A percentile compares a stretch with the other conserved stretches of the same genome.
These are phyloP conservation scores for Zygogramma bicolorata DNA, from an alignment of 2,888 invertebrate species.

Conservation along the genomic window DNA sequence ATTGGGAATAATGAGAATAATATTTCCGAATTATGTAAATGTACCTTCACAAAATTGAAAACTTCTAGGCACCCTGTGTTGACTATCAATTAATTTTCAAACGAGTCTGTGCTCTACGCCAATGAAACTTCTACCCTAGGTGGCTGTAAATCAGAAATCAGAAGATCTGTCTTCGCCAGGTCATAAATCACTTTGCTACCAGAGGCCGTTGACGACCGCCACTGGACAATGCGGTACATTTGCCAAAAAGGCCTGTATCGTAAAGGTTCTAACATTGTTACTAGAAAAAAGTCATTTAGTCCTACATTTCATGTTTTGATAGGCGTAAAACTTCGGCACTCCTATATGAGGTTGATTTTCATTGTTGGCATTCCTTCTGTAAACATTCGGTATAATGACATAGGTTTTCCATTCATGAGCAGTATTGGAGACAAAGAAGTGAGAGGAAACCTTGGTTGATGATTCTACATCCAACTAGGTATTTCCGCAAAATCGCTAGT, in stretches of 20 bases:
- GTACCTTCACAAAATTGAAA: too few species aligned
- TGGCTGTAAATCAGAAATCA: slow-evolving; percentile 59
- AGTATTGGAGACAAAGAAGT: too few species aligned
- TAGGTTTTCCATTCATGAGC: neutral
- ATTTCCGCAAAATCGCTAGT: too few species aligned
- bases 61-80: neutral
- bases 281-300: slow-evolving; percentile 42
- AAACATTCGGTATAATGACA: slow-evolving; percentile 27
- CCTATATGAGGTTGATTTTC: slow-evolving; percentile 39
- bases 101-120: slow-evolving; percentile 8
- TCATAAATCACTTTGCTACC: slow-evolving; percentile 58
- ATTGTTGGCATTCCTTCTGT: slow-evolving; percentile 34
- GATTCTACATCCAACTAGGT: too few species aligned
- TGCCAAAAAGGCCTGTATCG: slow-evolving; percentile 46
- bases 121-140: slow-evolving; percentile 12
- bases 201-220: slow-evolving; percentile 63
- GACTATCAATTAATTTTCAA: neutral
- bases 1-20: too few species aligned
- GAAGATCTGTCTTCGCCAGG: slow-evolving; percentile 33
- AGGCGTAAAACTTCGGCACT: slow-evolving; percentile 57
- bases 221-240: slow-evolving; percentile 62
- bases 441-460: too few species aligned
- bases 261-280: slow-evolving; percentile 40
- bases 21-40: too few species aligned
- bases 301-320: slow-evolving; percentile 52